Percentiles rank a stretch among this genome's conserved stretches.
Conservation (phyloP, 2,888 invertebrate genomes). For the Drosophila eohydei region DNA sequence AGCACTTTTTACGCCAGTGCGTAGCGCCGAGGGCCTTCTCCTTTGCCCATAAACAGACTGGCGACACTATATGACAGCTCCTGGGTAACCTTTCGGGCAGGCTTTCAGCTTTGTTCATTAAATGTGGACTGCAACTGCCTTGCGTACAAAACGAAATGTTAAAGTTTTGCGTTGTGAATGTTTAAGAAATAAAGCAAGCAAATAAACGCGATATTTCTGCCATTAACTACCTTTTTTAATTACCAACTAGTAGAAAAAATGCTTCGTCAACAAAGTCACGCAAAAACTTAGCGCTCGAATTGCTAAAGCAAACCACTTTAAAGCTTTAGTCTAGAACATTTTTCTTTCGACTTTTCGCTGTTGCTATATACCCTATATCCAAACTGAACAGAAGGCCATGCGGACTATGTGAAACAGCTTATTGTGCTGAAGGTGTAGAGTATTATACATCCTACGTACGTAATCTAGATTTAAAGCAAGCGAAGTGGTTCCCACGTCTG, state of each 20-base stretch:
- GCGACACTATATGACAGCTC: slow-evolving; percentile 11
- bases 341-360: neutral
- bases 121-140: slow-evolving; percentile 15
- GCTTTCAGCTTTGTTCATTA: slow-evolving; percentile 25
- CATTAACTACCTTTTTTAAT: slow-evolving; percentile 24
- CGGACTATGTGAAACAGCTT: neutral
- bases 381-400: too few species aligned
- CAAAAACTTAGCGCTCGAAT: slow-evolving; percentile 18
- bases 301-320: slow-evolving; percentile 21
- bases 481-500: too few species aligned
- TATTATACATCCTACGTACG: neutral
- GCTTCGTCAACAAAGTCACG: slow-evolving; percentile 34
- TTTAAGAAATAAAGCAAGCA: neutral
- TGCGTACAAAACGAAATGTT: neutral
- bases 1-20: slow-evolving; percentile 44
- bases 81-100: slow-evolving; percentile 3
- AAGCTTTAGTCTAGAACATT: slow-evolving; percentile 1
- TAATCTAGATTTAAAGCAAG: too few species aligned
- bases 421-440: neutral
- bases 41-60: slow-evolving; percentile 5
- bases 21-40: slow-evolving; percentile 6
- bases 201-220: slow-evolving; percentile 4
- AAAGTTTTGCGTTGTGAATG: neutral
- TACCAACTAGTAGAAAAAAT: slow-evolving; percentile 14
- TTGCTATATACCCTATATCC: slow-evolving; percentile 23